Percentiles rank a stretch among this genome's conserved stretches.
These are phyloP conservation scores for Brachyhypopomus gauderio DNA, from an alignment of 2,113 vertebrate genomes.

Conservation along the genomic window DNA sequence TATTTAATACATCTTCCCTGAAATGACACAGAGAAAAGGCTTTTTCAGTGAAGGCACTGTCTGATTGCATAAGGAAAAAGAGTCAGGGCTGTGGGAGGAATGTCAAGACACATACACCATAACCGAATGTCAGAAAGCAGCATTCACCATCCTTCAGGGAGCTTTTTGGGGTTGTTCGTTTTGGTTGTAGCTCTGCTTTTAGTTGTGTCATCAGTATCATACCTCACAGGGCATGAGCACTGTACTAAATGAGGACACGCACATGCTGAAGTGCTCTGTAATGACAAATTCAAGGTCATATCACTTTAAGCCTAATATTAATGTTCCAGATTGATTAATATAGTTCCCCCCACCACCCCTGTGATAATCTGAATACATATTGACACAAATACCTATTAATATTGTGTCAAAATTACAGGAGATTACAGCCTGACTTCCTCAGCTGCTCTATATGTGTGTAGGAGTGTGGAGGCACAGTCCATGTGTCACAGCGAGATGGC, in stretches of 20 bases:
- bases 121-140: conserved; percentile 45
- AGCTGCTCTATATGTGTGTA: not conserved
- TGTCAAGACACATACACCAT: conserved; percentile 45
- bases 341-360: not conserved
- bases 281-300: not conserved
- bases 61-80: conserved; percentile 20
- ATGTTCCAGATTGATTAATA: not conserved
- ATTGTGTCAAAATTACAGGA: too few species aligned
- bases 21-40: conserved; percentile 36
- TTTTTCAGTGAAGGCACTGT: conserved; percentile 35
- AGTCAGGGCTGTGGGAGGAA: conserved; percentile 32
- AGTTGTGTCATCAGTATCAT: conserved; percentile 7
- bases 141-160: conserved; percentile 33
- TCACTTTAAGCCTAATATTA: conserved; percentile 8
- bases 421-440: too few species aligned
- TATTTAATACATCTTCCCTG: conserved; percentile 43
- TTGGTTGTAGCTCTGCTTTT: conserved; percentile 29
- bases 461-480: not conserved
- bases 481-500: not conserved
- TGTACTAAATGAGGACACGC: not conserved
- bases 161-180: conserved; percentile 41
- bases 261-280: not conserved
- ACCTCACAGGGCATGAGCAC: not conserved
- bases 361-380: not conserved
- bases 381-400: conserved; percentile 1